Conservation (phyloP, 2,797 vertebrate species). For the Eremophila alpestris region DNA sequence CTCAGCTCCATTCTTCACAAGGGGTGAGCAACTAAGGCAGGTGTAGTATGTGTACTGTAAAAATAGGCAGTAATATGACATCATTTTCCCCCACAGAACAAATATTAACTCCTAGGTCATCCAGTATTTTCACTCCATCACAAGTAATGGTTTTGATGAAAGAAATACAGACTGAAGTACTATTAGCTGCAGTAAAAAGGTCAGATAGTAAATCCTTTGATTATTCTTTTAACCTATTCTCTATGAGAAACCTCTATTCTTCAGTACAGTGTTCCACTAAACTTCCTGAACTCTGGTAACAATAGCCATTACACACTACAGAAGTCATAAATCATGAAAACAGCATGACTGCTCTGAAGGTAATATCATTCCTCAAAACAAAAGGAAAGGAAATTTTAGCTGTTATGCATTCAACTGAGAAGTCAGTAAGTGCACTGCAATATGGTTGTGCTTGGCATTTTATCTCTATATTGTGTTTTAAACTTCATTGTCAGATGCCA, state of each 20-base stretch:
- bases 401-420: background rate
- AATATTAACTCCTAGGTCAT: background rate
- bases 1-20: background rate
- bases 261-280: background rate
- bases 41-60: background rate
- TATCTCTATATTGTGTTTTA: background rate
- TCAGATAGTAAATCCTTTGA: background rate
- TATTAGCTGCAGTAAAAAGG: background rate
- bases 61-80: background rate
- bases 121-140: background rate
- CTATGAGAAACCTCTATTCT: background rate
- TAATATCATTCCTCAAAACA: background rate
- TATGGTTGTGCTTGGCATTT: background rate
- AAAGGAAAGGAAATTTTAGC: slow-evolving; percentile 3
- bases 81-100: background rate
- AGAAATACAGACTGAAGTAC: background rate
- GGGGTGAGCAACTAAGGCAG: background rate
- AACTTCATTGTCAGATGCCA: background rate
- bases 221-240: background rate
- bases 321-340: background rate
- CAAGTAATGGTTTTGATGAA: background rate
- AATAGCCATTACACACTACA: background rate
- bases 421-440: background rate
- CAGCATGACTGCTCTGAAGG: background rate
- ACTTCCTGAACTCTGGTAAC: background rate